Evolutionary conservation across 2,888 invertebrate genomes (phyloP), one percentile per base, ranked within the genome.

Genomic region (Mythimna vitellina): DNA sequence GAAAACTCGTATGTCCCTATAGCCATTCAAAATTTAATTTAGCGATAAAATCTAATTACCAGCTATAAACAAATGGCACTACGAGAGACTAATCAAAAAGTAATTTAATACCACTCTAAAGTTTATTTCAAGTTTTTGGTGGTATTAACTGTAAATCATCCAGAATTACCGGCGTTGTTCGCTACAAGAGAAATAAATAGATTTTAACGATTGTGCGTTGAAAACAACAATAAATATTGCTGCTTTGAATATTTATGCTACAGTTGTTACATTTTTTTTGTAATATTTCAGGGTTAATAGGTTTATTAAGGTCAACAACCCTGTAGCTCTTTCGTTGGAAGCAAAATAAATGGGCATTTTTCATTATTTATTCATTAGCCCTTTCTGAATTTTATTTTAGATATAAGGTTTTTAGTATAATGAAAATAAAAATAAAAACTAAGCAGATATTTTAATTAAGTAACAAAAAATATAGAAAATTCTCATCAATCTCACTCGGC

Each of bases 101-200:
- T 87, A 88, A 91, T 91, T 89, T 88, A 89, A 90, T 85, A 87
- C 85, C 84, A 83, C 86, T 90, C 81, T 70, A 86, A 89, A 86
- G 78, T 87, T 82, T 81, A 83, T 74, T 82, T 73, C 68, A 80
- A 84, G 78, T 83, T 86, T 82, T 84, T 70, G 72, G 70, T 62
- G 56, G 65, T 73, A 81, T 81, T 74, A 76, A 71, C 78, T 73
- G 74, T 81, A 76, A 81, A 83, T 85, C 73, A 81, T 78, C 58
- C 49, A 46, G 76, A 63, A 74, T 80, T 79, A 80, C 77, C 73
- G 69, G 64, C 65, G 73, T 70, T 76, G 72, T 80, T 78, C 67
- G 62, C 54, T 70, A 72, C 58, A 78, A 63, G 65, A 75, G 60
- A 56, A 78, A 70, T 78, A 74, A 79, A 85, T 77, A 73, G 72